Evolutionary conservation across 2,888 invertebrate genomes (phyloP).

Genomic region (Andrena fulva): DNA sequence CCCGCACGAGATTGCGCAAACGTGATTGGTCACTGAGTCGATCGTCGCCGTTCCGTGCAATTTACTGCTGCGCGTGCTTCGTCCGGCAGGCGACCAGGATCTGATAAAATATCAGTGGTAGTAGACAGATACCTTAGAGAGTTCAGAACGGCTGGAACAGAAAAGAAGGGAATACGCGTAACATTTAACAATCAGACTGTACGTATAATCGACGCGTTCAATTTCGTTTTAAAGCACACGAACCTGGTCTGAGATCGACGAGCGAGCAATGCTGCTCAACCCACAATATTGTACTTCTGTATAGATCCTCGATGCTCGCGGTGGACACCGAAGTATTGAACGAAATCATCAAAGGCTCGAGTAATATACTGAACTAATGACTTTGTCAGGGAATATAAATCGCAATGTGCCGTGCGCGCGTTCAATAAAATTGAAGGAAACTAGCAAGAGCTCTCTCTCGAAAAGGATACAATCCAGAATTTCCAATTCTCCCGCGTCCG

Average conservation of each 20-base stretch:
- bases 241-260: slow-evolving; percentile 96
- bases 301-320: slow-evolving; percentile 95
- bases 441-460: neutral
- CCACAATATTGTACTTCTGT: slow-evolving; percentile 96
- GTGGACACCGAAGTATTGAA: slow-evolving; percentile 97
- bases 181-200: neutral
- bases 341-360: slow-evolving; percentile 95
- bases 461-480: slow-evolving; percentile 98
- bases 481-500: slow-evolving; percentile 97
- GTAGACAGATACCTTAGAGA: slow-evolving; percentile 96
- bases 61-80: slow-evolving; percentile 93
- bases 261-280: slow-evolving; percentile 98
- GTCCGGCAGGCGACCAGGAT: slow-evolving; percentile 94
- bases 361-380: slow-evolving; percentile 94
- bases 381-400: slow-evolving; percentile 66
- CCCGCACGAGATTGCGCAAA: slow-evolving; percentile 47
- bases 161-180: slow-evolving; percentile 41
- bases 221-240: slow-evolving; percentile 46
- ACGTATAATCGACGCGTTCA: neutral
- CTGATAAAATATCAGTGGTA: slow-evolving; percentile 95
- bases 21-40: slow-evolving; percentile 75
- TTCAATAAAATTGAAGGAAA: neutral
- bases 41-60: slow-evolving; percentile 78
- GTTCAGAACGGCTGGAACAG: slow-evolving; percentile 94
- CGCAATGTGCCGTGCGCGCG: neutral